Evolutionary conservation across 2,797 vertebrate species (phyloP), one percentile per base, ranked within the genome.

Genomic region (Neosilurus hyrtlii): DNA sequence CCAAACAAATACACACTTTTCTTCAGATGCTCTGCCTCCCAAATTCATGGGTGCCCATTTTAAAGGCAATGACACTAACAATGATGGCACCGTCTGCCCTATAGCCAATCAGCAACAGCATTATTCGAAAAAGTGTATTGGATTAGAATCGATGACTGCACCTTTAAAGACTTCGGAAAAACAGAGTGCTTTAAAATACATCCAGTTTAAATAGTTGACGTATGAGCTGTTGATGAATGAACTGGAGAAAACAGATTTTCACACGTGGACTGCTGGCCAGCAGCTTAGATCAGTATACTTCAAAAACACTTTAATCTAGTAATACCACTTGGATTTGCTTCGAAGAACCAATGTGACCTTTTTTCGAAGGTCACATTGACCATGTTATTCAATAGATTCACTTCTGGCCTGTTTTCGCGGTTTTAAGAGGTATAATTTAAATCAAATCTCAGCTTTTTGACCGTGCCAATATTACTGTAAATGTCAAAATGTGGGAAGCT

Each of bases 211-310:
- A 70, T 80, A 49, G 66, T 43, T 70, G 22, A 73, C 30, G 57
- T 73, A 35, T 2, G 24, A 52, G 11, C 9, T 20, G 80, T 6
- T 49, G 54, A 35, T 10, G 6, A 12, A 65, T 3, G 15, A 51
- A 62, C 57, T 67, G 57, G 26, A 30, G 73, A 67, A 22, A 68
- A 63, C 74, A 73, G 24, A 73, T 75, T 35, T 49, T 61, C 56
- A 52, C 71, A 82, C 43, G 26, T 70, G 71, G 24, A 65, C 74
- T 81, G 68, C 76, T 79, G 61, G 51, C 68, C 59, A 81, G 68
- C 68, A 57, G 84, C 74, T 63, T 52, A 65, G 74, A 11, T 81
- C 26, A 43, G 73, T 76, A 78, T 82, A 71, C 86, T 83, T 83
- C 71, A 83, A 1, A 63, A 7, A 52, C 15, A 73, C 30, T 11